These are phyloP conservation scores for Melanotaenia maccullochi DNA, from an alignment of 2,797 vertebrate species.

Conservation along the genomic window DNA sequence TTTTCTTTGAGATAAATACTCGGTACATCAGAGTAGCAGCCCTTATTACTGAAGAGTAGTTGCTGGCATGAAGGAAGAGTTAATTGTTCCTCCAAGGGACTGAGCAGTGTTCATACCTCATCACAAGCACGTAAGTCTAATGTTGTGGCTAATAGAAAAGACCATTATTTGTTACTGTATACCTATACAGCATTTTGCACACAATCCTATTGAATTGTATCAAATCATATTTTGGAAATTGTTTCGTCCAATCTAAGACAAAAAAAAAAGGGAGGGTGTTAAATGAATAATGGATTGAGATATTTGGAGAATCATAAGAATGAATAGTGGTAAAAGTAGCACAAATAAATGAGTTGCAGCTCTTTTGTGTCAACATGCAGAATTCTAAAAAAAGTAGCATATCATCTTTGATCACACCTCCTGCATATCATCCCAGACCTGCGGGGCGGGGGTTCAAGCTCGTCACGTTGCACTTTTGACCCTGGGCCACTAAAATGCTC, in stretches of 20 bases:
- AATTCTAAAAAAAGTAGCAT: constrained; percentile 65
- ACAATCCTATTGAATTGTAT: constrained; percentile 82
- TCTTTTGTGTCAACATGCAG: constrained; percentile 58
- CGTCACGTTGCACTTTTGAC: constrained; percentile 77
- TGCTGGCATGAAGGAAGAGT: constrained; percentile 43
- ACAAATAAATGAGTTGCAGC: constrained; percentile 57
- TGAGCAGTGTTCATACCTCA: constrained; percentile 71
- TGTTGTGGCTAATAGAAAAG: constrained; percentile 55
- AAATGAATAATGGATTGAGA: constrained; percentile 31
- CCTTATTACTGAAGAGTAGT: constrained; percentile 25
- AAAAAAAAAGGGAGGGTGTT: constrained; percentile 7
- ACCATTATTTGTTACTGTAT: constrained; percentile 66
- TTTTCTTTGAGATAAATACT: constrained; percentile 13
- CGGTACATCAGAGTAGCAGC: constrained; percentile 32
- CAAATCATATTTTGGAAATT: constrained; percentile 58
- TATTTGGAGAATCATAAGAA: constrained; percentile 48
- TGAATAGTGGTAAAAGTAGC: constrained; percentile 64
- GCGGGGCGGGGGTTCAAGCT: constrained; percentile 40
- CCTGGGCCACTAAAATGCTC: constrained; percentile 45
- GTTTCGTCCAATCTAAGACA: constrained; percentile 42
- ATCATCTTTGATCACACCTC: constrained; percentile 53
- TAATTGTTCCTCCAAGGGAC: constrained; percentile 52
- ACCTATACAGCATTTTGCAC: constrained; percentile 79
- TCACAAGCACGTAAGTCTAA: constrained; percentile 62
- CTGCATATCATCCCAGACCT: constrained; percentile 42